These are phyloP conservation scores for Eupristina koningsbergeri DNA, from an alignment of 1,140 invertebrate genomes.

Conservation along the genomic window DNA sequence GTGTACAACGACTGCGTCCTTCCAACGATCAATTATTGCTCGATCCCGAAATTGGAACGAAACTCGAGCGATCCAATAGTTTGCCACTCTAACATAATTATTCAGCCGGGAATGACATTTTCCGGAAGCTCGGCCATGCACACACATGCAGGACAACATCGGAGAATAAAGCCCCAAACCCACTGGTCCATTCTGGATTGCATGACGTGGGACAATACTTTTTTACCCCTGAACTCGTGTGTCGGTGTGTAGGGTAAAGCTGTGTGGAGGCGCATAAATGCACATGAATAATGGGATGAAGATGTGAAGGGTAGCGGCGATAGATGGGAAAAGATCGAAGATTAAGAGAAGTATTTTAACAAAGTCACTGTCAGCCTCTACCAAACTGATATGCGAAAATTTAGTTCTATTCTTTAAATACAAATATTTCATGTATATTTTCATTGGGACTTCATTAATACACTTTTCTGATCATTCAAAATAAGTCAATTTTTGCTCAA, in stretches of 20 bases:
- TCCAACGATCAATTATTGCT: constrained; percentile 60
- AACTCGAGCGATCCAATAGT: constrained; percentile 37
- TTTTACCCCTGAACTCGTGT: not conserved
- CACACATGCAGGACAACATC: not conserved
- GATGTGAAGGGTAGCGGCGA: not conserved
- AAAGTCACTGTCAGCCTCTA: too few relatives aligned
- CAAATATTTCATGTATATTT: too few relatives aligned
- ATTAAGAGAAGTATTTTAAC: too few relatives aligned
- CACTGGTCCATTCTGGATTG: not conserved
- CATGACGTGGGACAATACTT: constrained; percentile 15
- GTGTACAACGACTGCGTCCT: not conserved
- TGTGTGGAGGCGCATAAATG: too few relatives aligned
- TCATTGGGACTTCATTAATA: too few relatives aligned
- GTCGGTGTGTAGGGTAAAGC: not conserved
- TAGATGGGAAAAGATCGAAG: not conserved
- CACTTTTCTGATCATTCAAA: too few relatives aligned
- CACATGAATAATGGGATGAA: too few relatives aligned
- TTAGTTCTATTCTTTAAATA: too few relatives aligned
- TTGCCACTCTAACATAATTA: constrained; percentile 57
- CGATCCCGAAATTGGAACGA: constrained; percentile 53
- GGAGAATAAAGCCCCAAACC: constrained; percentile 18
- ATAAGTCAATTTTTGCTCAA: too few relatives aligned
- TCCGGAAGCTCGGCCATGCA: not conserved
- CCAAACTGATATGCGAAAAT: too few relatives aligned
- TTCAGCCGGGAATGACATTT: constrained; percentile 54